Percentiles rank a stretch among this genome's conserved stretches.
Evolutionary conservation across 2,113 vertebrate genomes (phyloP).

Genomic region (Notechis scutatus): DNA sequence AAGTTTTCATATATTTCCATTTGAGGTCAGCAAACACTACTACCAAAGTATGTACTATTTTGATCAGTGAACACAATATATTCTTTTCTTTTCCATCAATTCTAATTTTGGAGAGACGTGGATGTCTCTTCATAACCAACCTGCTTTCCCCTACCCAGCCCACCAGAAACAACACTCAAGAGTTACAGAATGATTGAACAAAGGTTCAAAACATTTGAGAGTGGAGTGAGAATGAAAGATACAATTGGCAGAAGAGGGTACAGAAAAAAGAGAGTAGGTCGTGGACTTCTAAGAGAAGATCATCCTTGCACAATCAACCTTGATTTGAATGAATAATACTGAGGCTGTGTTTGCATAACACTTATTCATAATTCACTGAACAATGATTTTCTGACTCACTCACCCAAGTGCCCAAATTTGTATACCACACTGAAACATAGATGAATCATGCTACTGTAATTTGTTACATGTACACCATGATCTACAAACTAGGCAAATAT

Average conservation of each 20-base stretch:
- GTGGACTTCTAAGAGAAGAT: not conserved
- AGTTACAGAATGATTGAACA: not conserved
- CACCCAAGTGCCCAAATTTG: not conserved
- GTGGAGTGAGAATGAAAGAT: not conserved
- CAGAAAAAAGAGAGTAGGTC: not conserved
- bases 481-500: not conserved
- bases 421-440: not conserved
- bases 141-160: not conserved
- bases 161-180: not conserved
- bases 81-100: not conserved
- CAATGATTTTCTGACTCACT: not conserved
- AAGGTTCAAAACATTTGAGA: not conserved
- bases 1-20: not conserved
- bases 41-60: not conserved
- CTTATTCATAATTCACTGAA: not conserved
- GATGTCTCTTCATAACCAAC: not conserved
- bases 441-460: not conserved
- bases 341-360: not conserved
- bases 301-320: not conserved
- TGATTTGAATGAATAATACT: not conserved
- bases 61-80: not conserved
- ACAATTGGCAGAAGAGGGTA: not conserved
- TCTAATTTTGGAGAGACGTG: not conserved
- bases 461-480: not conserved
- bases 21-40: not conserved